phyloP scores from a whole-genome alignment of 92 coral and sea anemone genomes.

The Zoanthus sansibaricus region DNA sequence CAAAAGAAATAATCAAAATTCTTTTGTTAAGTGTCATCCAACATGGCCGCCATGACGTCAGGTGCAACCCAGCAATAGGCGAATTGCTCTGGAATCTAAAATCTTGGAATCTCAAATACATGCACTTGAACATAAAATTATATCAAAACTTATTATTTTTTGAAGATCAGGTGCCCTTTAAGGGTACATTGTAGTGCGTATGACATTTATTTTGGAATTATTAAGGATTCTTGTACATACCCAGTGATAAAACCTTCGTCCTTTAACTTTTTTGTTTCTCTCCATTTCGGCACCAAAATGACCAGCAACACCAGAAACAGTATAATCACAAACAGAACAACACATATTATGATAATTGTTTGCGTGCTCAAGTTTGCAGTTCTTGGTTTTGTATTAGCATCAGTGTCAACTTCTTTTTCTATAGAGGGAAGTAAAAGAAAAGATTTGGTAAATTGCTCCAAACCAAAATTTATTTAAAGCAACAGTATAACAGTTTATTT shows the following conservation, averaged over 20 bases:
- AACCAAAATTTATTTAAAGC: no score
- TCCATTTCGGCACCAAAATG: conserved; percentile 22
- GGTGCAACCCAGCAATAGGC: no score
- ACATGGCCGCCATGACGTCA: no score
- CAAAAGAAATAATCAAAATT: no score
- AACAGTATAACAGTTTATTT: no score
- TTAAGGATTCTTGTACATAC: not conserved
- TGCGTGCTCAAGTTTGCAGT: not conserved
- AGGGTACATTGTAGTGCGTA: not conserved
- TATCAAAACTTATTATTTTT: no score
- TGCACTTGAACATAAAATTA: no score
- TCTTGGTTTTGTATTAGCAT: not conserved
- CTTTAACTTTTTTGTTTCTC: not conserved
- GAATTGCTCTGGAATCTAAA: no score
- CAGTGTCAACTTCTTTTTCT: not conserved
- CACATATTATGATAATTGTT: not conserved
- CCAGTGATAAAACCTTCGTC: conserved; percentile 16
- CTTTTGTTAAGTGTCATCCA: no score
- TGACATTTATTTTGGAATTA: not conserved
- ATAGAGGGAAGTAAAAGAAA: not conserved
- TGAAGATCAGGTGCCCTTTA: no score
- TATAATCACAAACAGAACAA: not conserved
- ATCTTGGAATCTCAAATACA: no score
- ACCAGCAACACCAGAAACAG: not conserved
- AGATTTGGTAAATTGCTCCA: not conserved